phyloP scores from a whole-genome alignment of 2,113 vertebrate species.

The Leucoraja erinaceus region DNA sequence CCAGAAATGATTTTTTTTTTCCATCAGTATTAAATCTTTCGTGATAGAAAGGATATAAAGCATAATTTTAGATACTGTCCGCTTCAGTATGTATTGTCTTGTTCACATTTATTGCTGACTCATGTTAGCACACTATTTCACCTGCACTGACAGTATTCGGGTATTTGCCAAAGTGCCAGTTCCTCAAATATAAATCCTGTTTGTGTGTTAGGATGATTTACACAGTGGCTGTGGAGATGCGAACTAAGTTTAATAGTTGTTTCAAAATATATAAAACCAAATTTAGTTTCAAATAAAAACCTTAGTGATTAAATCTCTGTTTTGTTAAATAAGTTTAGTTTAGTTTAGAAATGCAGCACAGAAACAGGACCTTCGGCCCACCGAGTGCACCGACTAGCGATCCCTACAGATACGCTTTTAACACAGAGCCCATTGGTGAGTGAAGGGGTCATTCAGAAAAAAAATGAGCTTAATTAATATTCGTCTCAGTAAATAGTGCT shows the following conservation, averaged over 20 bases:
- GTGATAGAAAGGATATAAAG: background rate
- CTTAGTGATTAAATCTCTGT: background rate
- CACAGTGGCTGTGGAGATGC: background rate
- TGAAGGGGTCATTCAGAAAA: background rate
- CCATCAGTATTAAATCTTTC: background rate
- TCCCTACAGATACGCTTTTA: background rate
- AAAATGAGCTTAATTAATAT: background rate
- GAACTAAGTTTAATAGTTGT: background rate
- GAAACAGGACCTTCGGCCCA: too few relatives aligned
- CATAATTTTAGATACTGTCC: background rate
- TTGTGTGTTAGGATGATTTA: background rate
- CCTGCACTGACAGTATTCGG: background rate
- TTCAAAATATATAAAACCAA: background rate
- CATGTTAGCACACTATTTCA: background rate
- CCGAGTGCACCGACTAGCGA: too few relatives aligned
- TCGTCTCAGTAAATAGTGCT: background rate
- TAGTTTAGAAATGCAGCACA: too few relatives aligned
- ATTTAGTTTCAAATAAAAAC: background rate
- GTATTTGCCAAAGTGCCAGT: background rate
- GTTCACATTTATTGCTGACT: background rate
- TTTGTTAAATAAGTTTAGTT: background rate
- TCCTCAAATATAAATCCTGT: background rate
- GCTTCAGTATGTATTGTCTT: background rate
- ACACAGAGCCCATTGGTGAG: too few relatives aligned
- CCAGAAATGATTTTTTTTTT: background rate